Evolutionary conservation across 2,888 invertebrate species (phyloP).

Genomic region (Drosophila robusta): DNA sequence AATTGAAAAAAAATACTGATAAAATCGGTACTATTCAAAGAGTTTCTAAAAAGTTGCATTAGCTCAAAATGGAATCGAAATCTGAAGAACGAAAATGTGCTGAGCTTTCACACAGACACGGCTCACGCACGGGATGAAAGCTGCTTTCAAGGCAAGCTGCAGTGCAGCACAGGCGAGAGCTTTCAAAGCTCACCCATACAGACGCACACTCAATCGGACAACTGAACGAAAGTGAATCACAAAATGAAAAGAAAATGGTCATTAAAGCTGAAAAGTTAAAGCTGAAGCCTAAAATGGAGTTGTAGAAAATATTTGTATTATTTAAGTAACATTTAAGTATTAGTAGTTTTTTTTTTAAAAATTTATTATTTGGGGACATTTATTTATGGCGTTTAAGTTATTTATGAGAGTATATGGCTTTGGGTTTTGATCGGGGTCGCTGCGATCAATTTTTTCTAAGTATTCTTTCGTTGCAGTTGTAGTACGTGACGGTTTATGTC

Average conservation of each 20-base stretch:
- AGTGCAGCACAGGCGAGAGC: background rate
- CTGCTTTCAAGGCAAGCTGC: background rate
- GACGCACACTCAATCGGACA: constrained; percentile 21
- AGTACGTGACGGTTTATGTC: constrained; percentile 1
- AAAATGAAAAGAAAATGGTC: constrained; percentile 13
- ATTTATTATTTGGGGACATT: constrained; percentile 6
- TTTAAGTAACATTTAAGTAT: constrained; percentile 21
- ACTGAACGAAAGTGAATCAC: constrained; percentile 7
- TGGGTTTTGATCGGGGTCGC: constrained; percentile 9
- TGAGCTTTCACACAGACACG: constrained; percentile 27
- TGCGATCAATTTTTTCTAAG: constrained; percentile 16
- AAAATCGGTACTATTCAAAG: constrained; percentile 9
- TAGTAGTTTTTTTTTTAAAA: constrained; percentile 20
- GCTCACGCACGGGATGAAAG: constrained; percentile 10
- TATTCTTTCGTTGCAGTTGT: constrained; percentile 15
- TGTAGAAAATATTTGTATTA: constrained; percentile 51
- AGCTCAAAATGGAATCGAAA: constrained; percentile 10
- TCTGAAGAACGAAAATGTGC: background rate
- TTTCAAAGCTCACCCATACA: background rate
- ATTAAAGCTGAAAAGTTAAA: constrained; percentile 30
- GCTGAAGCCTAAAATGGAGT: constrained; percentile 49
- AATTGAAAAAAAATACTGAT: constrained; percentile 9
- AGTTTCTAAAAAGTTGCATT: background rate
- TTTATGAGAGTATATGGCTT: constrained; percentile 6
- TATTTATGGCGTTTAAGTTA: constrained; percentile 28